phyloP scores from a whole-genome alignment of 2,113 vertebrate genomes.

The Naja naja region DNA sequence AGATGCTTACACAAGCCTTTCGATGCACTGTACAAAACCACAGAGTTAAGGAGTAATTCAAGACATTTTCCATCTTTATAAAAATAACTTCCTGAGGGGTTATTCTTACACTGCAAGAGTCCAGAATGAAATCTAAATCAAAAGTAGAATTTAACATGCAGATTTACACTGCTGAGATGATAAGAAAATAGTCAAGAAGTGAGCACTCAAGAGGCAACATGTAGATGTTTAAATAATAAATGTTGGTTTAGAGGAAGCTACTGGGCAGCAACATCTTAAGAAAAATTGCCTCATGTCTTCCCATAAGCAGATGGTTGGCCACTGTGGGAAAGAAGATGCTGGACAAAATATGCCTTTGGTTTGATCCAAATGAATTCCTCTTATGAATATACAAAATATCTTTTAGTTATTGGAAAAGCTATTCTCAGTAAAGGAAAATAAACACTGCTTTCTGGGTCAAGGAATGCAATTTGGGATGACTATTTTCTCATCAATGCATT shows the following conservation, averaged over 20 bases:
- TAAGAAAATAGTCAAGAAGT: not conserved
- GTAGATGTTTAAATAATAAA: not conserved
- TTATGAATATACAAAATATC: not conserved
- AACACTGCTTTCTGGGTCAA: not conserved
- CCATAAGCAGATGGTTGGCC: not conserved
- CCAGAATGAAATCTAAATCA: not conserved
- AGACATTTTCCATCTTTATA: not conserved
- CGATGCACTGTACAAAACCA: not conserved
- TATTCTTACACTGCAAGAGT: not conserved
- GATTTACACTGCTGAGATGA: not conserved
- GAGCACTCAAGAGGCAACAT: not conserved
- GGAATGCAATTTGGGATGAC: not conserved
- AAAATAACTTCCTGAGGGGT: not conserved
- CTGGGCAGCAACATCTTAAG: not conserved
- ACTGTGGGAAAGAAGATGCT: not conserved
- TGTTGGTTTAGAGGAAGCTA: not conserved
- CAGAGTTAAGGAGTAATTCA: not conserved
- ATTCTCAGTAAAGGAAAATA: not conserved
- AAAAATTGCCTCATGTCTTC: not conserved
- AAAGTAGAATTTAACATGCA: not conserved
- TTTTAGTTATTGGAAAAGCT: not conserved
- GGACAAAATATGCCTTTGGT: not conserved
- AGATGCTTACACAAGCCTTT: not conserved
- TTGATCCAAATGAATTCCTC: not conserved
- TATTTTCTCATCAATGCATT: not conserved